These are phyloP conservation scores for Anguilla megastoma DNA, from an alignment of 2,797 vertebrate species.

Conservation along the genomic window DNA sequence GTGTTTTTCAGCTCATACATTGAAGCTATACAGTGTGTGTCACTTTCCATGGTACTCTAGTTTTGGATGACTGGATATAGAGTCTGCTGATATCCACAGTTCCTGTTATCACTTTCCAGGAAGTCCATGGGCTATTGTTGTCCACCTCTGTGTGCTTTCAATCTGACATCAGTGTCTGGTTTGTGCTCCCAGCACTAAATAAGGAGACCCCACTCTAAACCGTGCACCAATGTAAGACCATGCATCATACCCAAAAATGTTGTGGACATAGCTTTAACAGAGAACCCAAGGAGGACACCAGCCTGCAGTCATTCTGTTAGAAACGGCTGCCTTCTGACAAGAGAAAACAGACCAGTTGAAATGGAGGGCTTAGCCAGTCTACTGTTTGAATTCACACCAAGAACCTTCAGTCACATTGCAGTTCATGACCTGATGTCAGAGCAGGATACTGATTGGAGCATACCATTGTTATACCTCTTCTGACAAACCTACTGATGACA, in stretches of 20 bases:
- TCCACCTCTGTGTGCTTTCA: background rate
- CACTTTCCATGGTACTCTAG: background rate
- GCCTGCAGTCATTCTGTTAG: background rate
- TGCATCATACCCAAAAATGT: conserved; percentile 79
- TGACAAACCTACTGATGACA: background rate
- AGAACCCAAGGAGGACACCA: conserved; percentile 49
- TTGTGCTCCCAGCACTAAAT: conserved; percentile 74
- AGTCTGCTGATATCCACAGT: background rate
- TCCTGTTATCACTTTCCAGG: background rate
- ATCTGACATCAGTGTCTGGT: conserved; percentile 52
- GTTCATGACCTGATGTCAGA: background rate
- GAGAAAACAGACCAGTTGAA: background rate
- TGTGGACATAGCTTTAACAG: conserved; percentile 77
- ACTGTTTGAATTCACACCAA: background rate
- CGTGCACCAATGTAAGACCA: conserved; percentile 63
- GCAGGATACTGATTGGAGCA: background rate
- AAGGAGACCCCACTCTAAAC: conserved; percentile 70
- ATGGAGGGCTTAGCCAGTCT: background rate
- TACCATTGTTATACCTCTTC: background rate
- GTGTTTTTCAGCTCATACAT: background rate
- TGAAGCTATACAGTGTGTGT: background rate
- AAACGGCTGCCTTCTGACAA: background rate
- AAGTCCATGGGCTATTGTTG: background rate
- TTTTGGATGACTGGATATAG: background rate
- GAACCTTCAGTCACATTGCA: background rate